Conservation (phyloP, 2,888 invertebrate genomes). For the Euzetes globulus region DNA sequence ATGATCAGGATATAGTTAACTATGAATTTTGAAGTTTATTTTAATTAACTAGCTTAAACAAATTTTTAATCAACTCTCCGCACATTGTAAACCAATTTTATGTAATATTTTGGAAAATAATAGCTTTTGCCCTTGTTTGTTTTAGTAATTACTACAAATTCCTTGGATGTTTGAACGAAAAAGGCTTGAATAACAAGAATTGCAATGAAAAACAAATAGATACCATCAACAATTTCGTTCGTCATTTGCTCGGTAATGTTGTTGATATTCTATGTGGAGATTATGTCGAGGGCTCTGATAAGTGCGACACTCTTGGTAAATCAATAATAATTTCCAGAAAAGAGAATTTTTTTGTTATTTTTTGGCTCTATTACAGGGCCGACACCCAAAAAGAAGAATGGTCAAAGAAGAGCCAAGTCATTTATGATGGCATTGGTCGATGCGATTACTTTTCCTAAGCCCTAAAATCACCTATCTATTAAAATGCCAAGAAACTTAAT, state of each 20-base stretch:
- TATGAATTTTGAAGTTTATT: too few relatives aligned
- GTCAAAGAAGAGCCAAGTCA: not conserved
- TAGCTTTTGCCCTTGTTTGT: not conserved
- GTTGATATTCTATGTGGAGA: not conserved
- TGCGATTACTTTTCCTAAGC: too few relatives aligned
- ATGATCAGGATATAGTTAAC: too few relatives aligned
- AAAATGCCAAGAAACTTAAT: too few relatives aligned
- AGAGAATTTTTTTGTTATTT: not conserved
- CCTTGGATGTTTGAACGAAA: not conserved
- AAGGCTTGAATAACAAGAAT: not conserved
- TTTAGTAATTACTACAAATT: not conserved
- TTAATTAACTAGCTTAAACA: too few relatives aligned
- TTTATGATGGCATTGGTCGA: constrained; percentile 1
- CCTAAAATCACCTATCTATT: too few relatives aligned
- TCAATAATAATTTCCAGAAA: not conserved
- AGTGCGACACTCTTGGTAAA: not conserved
- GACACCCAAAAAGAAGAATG: not conserved
- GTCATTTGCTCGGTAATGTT: not conserved
- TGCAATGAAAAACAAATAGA: not conserved
- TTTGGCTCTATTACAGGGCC: not conserved
- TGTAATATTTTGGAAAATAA: not conserved
- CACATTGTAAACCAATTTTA: too few relatives aligned
- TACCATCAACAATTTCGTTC: not conserved
- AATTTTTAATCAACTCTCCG: too few relatives aligned
- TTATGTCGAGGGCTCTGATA: not conserved